A percentile compares a stretch with the other conserved stretches of the same genome.
Evolutionary conservation across 2,888 invertebrate species (phyloP).

Genomic region (Tinea pellionella): DNA sequence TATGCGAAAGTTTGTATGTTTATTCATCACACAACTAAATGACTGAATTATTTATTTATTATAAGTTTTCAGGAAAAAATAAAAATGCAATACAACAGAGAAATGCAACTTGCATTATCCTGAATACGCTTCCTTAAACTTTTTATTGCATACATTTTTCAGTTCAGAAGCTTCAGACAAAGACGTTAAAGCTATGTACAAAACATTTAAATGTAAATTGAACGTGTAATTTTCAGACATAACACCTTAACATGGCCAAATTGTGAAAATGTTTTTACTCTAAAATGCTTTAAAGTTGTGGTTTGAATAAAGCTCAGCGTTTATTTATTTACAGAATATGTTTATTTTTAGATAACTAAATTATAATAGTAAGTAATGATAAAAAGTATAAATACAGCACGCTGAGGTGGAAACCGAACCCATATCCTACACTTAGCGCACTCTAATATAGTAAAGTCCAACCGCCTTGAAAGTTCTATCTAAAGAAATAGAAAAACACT

Average conservation of each 20-base stretch:
- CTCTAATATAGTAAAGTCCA: no score
- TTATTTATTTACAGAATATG: no score
- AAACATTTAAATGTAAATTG: slow-evolving; percentile 18
- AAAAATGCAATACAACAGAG: not conserved
- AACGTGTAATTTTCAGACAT: slow-evolving; percentile 14
- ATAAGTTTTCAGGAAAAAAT: not conserved
- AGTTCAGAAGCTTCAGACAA: slow-evolving; percentile 3
- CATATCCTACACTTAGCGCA: no score
- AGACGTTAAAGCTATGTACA: slow-evolving; percentile 7
- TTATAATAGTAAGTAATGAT: no score
- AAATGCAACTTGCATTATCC: not conserved
- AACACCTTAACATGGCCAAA: slow-evolving; percentile 5
- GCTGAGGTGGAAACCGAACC: no score
- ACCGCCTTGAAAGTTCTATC: no score
- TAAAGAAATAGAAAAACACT: no score
- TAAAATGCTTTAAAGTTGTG: not conserved
- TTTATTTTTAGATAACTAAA: no score
- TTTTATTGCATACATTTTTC: slow-evolving; percentile 9
- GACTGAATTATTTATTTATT: no score
- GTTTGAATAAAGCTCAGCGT: not conserved
- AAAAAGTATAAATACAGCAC: no score
- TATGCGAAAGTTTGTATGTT: no score
- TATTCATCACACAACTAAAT: no score
- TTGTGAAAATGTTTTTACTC: slow-evolving; percentile 5
- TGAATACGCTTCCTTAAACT: not conserved